Conservation (phyloP, 2,888 invertebrate species). For the Trissoscelio sp. region DNA sequence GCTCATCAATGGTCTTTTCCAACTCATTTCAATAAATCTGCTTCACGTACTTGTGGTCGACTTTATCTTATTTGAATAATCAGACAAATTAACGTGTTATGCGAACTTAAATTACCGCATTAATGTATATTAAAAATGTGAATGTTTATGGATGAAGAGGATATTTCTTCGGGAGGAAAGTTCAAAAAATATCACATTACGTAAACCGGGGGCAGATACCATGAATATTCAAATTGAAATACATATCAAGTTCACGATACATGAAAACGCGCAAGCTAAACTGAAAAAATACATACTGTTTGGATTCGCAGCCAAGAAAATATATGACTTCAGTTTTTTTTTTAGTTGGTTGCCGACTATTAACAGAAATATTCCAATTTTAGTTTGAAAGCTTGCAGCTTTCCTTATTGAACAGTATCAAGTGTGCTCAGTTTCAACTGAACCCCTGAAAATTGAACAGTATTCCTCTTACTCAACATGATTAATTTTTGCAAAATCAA, state of each 20-base stretch:
- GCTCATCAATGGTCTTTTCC: too few species aligned
- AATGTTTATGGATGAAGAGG: conserved; percentile 57
- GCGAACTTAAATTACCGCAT: conserved; percentile 9
- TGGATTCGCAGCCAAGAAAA: conserved; percentile 39
- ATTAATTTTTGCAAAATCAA: too few species aligned
- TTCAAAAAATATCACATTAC: conserved; percentile 33
- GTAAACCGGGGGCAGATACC: conserved; percentile 35
- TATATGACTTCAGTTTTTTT: conserved; percentile 28
- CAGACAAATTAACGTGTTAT: conserved; percentile 27
- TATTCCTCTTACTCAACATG: too few species aligned
- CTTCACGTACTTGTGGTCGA: conserved; percentile 4
- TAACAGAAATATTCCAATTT: conserved; percentile 13
- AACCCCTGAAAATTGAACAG: too few species aligned
- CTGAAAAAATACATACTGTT: conserved; percentile 45
- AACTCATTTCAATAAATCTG: too few species aligned
- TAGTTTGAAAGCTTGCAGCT: too few species aligned
- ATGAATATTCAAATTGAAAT: conserved; percentile 69
- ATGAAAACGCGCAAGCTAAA: conserved; percentile 55
- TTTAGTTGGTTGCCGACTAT: conserved; percentile 18
- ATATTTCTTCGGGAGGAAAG: conserved; percentile 35
- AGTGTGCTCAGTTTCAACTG: too few species aligned
- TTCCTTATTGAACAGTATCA: too few species aligned
- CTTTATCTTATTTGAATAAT: conserved; percentile 38
- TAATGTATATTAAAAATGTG: conserved; percentile 55
- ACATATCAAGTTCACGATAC: conserved; percentile 66